A percentile compares a stretch with the other conserved stretches of the same genome.
Conservation (phyloP, 1,140 invertebrate species). For the Rhagoletis pomonella region DNA sequence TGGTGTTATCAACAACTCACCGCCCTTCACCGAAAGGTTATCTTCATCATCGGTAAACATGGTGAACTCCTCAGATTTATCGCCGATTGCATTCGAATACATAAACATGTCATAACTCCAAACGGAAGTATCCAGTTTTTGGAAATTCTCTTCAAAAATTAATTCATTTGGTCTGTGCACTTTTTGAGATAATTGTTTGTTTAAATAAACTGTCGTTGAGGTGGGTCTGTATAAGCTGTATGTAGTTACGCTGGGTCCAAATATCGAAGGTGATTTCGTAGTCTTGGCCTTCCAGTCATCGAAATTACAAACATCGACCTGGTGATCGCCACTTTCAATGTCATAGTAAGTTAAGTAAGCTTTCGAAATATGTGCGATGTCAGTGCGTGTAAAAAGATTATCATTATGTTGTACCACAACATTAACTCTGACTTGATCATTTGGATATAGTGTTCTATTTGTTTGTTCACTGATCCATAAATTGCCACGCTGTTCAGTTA, state of each 20-base stretch:
- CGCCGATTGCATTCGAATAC: constrained; percentile 42
- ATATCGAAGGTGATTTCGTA: background rate
- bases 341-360: background rate
- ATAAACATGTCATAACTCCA: constrained; percentile 55
- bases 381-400: background rate
- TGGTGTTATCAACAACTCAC: constrained; percentile 51
- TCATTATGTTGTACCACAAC: background rate
- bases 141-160: constrained; percentile 60
- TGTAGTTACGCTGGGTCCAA: background rate
- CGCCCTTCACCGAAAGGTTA: background rate
- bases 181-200: background rate
- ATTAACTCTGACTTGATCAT: background rate
- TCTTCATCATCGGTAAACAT: constrained; percentile 47
- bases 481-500: background rate
- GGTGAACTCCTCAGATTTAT: constrained; percentile 4
- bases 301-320: background rate
- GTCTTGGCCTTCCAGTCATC: background rate
- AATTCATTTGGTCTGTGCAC: constrained; percentile 54
- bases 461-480: constrained; percentile 11
- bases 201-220: background rate
- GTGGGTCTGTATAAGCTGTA: background rate
- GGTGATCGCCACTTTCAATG: background rate
- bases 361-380: background rate
- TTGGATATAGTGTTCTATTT: background rate
- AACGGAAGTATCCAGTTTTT: constrained; percentile 34